Percentiles rank a stretch among this genome's conserved stretches.
Evolutionary conservation across 2,888 invertebrate species (phyloP).

Genomic region (Amphipyra tragopoginis): DNA sequence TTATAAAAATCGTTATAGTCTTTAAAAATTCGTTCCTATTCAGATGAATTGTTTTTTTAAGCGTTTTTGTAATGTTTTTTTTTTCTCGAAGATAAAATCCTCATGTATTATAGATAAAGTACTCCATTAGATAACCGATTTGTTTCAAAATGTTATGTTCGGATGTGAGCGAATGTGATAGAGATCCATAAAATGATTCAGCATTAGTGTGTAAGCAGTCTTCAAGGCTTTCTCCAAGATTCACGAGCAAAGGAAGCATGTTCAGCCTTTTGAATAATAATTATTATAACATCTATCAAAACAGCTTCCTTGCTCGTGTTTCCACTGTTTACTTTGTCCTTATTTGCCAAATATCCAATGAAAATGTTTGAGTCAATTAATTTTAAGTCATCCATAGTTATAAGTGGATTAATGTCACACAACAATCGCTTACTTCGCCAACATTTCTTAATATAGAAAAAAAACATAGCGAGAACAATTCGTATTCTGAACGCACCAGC

Average conservation of each 20-base stretch:
- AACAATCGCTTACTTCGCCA: conserved; percentile 83
- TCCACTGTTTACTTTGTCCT: conserved; percentile 59
- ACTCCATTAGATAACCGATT: conserved; percentile 75
- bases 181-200: conserved; percentile 75
- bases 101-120: conserved; percentile 74
- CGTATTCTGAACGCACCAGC: conserved; percentile 81
- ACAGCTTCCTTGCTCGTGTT: conserved; percentile 34
- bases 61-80: conserved; percentile 68
- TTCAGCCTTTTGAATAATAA: conserved; percentile 14
- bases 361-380: conserved; percentile 86
- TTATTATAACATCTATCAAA: conserved; percentile 10
- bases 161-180: conserved; percentile 83
- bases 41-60: conserved; percentile 65
- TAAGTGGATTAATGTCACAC: conserved; percentile 77
- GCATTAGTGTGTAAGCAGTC: conserved; percentile 79
- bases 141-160: conserved; percentile 73
- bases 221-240: conserved; percentile 45
- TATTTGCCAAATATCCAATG: conserved; percentile 77
- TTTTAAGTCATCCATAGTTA: conserved; percentile 87
- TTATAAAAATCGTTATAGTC: conserved; percentile 76
- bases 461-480: conserved; percentile 68
- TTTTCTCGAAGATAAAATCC: conserved; percentile 66
- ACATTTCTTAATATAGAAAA: conserved; percentile 75
- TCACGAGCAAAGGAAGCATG: conserved; percentile 35
- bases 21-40: conserved; percentile 82